phyloP scores from a whole-genome alignment of 2,113 vertebrate species.

The Thinocorus orbignyianus region DNA sequence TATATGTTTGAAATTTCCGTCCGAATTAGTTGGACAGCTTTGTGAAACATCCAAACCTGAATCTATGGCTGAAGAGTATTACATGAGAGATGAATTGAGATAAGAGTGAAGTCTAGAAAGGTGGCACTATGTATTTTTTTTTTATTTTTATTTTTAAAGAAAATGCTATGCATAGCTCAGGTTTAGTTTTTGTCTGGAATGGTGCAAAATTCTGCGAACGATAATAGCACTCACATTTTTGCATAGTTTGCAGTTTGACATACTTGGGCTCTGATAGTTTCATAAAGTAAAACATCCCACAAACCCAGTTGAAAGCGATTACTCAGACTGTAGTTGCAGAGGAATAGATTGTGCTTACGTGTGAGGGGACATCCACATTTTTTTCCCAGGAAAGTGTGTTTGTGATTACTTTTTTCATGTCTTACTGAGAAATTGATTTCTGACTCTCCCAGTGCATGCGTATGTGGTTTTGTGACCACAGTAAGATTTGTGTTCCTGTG shows the following conservation, averaged over 20 bases:
- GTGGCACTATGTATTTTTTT: not conserved
- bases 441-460: not conserved
- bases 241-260: not conserved
- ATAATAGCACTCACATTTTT: not conserved
- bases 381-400: slow-evolving; percentile 24
- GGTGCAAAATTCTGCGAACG: not conserved
- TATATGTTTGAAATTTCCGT: not conserved
- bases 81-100: not conserved
- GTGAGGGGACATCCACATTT: not conserved
- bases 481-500: not conserved
- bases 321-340: not conserved
- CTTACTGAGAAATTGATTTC: not conserved
- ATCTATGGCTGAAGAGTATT: not conserved
- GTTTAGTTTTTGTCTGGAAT: not conserved
- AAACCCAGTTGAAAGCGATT: not conserved
- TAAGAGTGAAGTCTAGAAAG: not conserved
- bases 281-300: not conserved
- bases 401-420: not conserved
- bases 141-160: not conserved
- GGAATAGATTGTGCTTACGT: not conserved
- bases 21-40: not conserved
- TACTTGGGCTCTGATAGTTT: not conserved
- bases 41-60: not conserved
- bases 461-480: not conserved
- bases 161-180: not conserved